Percentiles rank a stretch among this genome's conserved stretches.
phyloP scores from a whole-genome alignment of 2,797 vertebrate species.

The Melanotaenia nigrans region DNA sequence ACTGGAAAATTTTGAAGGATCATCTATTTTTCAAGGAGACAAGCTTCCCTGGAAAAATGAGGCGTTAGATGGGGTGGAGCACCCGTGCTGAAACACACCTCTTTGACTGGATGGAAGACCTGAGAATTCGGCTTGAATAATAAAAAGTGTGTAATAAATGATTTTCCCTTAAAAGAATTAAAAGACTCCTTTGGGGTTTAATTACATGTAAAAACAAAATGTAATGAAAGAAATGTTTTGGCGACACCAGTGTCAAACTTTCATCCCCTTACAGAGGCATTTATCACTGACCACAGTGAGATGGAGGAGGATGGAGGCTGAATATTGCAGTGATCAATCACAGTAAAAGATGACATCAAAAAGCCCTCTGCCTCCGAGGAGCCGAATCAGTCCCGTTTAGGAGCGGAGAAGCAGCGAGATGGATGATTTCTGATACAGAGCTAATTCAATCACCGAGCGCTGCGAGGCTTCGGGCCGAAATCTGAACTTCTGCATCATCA shows the following conservation, averaged over 20 bases:
- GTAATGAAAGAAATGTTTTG: too few relatives aligned
- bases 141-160: constrained; percentile 8
- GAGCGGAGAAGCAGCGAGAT: too few relatives aligned
- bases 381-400: too few relatives aligned
- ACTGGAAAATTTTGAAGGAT: constrained; percentile 34
- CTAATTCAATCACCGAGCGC: too few relatives aligned
- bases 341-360: background rate
- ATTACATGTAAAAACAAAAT: background rate
- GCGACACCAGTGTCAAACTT: background rate
- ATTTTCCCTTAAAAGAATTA: background rate
- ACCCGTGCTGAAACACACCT: too few relatives aligned
- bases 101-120: too few relatives aligned
- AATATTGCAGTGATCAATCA: constrained; percentile 56
- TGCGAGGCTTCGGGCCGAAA: too few relatives aligned
- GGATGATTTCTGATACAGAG: too few relatives aligned
- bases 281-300: constrained; percentile 13
- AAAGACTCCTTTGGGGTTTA: background rate
- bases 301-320: constrained; percentile 2
- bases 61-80: too few relatives aligned
- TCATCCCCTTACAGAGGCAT: background rate
- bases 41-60: constrained; percentile 3
- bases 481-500: too few relatives aligned
- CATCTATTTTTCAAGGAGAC: background rate
- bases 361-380: too few relatives aligned
- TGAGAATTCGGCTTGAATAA: too few relatives aligned